phyloP scores from a whole-genome alignment of 2,113 vertebrate genomes.

The Acrocephalus kingi region DNA sequence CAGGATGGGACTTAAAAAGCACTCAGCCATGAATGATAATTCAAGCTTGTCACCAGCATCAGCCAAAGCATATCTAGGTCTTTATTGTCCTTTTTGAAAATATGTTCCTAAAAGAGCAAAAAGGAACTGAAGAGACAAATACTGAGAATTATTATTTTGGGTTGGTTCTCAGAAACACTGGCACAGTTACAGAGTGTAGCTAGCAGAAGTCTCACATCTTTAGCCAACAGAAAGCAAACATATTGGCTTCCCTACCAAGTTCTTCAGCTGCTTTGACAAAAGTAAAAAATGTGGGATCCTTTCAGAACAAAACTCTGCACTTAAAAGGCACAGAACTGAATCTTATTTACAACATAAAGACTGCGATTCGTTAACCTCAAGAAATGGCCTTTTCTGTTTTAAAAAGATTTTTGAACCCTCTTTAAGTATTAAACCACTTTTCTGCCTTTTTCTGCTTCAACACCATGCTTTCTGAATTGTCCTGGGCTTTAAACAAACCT shows the following conservation, averaged over 20 bases:
- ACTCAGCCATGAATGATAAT: not conserved
- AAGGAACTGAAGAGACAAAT: not conserved
- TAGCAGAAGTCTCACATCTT: not conserved
- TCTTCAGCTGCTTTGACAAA: not conserved
- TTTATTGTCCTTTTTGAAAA: not conserved
- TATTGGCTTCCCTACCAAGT: not conserved
- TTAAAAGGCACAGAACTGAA: not conserved
- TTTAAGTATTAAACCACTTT: not conserved
- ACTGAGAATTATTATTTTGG: not conserved
- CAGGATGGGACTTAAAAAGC: not conserved
- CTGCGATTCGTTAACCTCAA: not conserved
- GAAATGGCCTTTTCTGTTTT: not conserved
- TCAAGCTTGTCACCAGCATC: not conserved
- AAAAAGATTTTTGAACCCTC: not conserved
- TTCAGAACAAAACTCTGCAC: not conserved
- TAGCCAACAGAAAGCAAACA: not conserved
- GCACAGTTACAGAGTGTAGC: not conserved
- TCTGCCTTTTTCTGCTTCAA: not conserved
- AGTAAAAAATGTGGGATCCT: not conserved
- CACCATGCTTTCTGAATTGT: not conserved
- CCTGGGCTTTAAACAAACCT: constrained; percentile 61
- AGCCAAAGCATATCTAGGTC: not conserved
- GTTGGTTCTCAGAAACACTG: constrained; percentile 15
- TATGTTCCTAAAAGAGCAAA: not conserved
- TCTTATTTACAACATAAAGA: not conserved